Evolutionary conservation across 2,888 invertebrate species (phyloP).

Genomic region (Bursaphelenchus okinawaensis): DNA sequence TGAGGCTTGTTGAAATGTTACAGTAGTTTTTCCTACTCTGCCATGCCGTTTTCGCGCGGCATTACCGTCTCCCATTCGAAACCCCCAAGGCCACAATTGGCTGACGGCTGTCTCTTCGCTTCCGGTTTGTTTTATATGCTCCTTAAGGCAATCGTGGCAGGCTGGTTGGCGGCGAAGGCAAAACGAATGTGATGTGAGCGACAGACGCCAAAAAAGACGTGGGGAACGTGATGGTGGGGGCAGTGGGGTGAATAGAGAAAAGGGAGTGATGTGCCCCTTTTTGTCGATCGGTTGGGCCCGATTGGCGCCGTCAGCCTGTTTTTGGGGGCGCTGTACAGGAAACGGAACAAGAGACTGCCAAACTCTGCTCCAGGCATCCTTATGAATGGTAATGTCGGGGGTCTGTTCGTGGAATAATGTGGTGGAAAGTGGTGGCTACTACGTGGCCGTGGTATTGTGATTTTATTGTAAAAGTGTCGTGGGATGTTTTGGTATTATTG

Average conservation of each 20-base stretch:
- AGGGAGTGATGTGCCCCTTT: neutral
- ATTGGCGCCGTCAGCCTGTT: neutral
- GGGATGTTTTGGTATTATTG: neutral
- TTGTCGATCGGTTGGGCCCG: neutral
- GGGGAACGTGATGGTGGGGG: neutral
- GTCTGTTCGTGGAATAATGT: no score
- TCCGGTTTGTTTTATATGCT: neutral
- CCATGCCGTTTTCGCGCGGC: neutral
- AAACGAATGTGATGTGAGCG: neutral
- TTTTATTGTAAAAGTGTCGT: constrained; percentile 1
- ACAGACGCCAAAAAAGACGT: neutral
- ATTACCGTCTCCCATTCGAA: constrained; percentile 1
- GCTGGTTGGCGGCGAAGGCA: neutral
- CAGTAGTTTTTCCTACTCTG: no score
- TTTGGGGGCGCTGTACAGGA: neutral
- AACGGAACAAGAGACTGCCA: neutral
- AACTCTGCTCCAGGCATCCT: neutral
- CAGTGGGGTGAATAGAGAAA: neutral
- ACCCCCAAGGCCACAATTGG: constrained; percentile 1
- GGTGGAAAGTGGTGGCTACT: neutral
- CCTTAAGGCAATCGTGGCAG: neutral
- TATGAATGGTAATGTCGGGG: no score
- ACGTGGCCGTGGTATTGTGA: no score
- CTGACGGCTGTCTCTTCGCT: neutral
- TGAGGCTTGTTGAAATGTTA: no score